Evolutionary conservation across 2,797 vertebrate genomes (phyloP), one percentile per base, ranked within the genome.

Genomic region (Rhincodon typus): DNA sequence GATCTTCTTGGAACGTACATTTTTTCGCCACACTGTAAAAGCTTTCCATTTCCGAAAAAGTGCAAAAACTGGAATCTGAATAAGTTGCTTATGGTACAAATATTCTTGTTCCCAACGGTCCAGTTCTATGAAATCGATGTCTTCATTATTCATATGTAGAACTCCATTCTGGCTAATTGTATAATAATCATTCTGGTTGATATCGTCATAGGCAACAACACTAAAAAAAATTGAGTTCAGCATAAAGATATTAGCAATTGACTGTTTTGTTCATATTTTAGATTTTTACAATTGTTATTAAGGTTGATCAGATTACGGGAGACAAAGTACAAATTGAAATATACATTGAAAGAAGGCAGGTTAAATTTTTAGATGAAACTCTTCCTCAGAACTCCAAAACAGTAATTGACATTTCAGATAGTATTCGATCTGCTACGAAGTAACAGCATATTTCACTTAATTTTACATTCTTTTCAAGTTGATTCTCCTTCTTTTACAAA

Each of bases 41-140:
- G 98, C 97, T 96, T 98, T 98, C 98, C 98, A 98, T 96, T 97
- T 98, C 95, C 98, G 98, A 96, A 98, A 99, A 50, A 96, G 98
- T 91, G 97, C 96, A 96, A 99, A 98, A 96, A 98, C 97, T n/a
- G 98, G 98, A 95, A 99, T 98, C 96, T 96, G 95, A 21, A 95
- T 96, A 95, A 99, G 97, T 96, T 97, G 97, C 96, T 96, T 97
- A 96, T 98, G 97, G 95, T 96, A 97, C 0, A 97, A 96, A 96
- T 98, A 98, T 96, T 98, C 98, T 82, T 98, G 96, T 94, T 98
- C 97, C 98, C 98, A 98, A 95, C 97, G 96, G 8, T 98, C 97
- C 15, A 97, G 96, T 13, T 97, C 96, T 3, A 97, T 95, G 95
- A 97, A 97, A n/a, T 97, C 97, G 46, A 96, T 96, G 38, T 98